Base-by-base conservation (phyloP, 2,888 invertebrate genomes). In the Cheilosia vernalis region DNA sequence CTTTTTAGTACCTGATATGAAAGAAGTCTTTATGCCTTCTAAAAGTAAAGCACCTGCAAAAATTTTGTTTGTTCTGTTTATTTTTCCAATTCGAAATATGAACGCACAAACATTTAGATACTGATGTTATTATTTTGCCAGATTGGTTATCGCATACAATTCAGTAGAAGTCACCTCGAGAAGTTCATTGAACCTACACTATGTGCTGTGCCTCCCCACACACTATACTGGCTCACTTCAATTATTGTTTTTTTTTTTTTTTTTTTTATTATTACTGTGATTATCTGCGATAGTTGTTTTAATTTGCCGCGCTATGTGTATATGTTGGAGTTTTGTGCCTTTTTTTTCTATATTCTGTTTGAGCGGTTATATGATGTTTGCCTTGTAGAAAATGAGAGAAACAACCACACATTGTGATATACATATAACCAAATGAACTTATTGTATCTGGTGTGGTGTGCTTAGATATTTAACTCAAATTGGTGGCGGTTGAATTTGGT, bases 231-330 rank as follows among this genome's bases (percentile, higher is more conserved):
- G 61, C 80, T 72, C 74, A 81, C 76, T 85, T 85, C 85, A 85
- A 80, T 81, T 85, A 85, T 85, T 85, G 70, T 77, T 56, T n/a
- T 67, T 67, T 24, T 53, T 56, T n/a, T 67, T 67, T 24, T 53
- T 27, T 60, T 30, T 80, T 61, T 66, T 76, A 56, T 81, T 85
- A 81, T 81, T 85, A 77, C 76, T 77, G 76, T 77, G 81, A 81
- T 85, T 85, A 81, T 77, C 81, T 85, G 76, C 81, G 76, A 85
- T 85, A 81, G 85, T 81, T 85, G 81, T 85, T 81, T 85, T 81
- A 85, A 85, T 85, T 85, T 85, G 85, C 66, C 67, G 76, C 44
- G 51, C 70, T 63, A 13, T 69, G 19, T 24, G 30, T 42, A 1
- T 76, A 40, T 47, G 15, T 74, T 30, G 30, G 44, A 30, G 60